Conservation (phyloP, 2,113 vertebrate species). For the Miniopterus natalensis region DNA sequence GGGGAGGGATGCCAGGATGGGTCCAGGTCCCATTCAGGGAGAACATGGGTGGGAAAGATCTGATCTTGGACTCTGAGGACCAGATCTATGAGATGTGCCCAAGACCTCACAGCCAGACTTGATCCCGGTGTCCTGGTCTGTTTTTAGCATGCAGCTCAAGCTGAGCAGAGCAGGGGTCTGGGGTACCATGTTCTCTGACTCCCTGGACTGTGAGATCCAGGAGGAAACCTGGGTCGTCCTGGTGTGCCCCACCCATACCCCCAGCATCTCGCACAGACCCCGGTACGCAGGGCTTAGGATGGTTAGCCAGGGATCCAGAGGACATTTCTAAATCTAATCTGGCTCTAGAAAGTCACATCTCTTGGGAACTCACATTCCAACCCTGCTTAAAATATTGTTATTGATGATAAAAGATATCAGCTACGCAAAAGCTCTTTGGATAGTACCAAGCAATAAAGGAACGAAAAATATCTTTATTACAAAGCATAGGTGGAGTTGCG, state of each 20-base stretch:
- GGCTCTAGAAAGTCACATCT: not conserved
- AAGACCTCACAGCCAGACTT: not conserved
- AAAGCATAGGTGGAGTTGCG: not conserved
- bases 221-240: not conserved
- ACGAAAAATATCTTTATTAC: too few species aligned
- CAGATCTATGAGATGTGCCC: not conserved
- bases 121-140: not conserved
- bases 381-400: not conserved
- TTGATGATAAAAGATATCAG: not conserved
- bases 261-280: not conserved
- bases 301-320: not conserved
- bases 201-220: not conserved
- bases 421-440: not conserved
- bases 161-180: not conserved
- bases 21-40: not conserved
- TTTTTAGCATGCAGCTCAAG: not conserved
- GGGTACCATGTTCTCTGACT: accelerated
- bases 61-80: not conserved
- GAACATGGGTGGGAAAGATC: too few species aligned
- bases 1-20: not conserved
- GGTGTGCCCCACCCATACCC: not conserved
- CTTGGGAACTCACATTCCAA: not conserved
- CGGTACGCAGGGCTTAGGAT: not conserved
- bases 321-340: not conserved
- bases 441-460: not conserved